phyloP scores from a whole-genome alignment of 2,113 vertebrate genomes.

The Coregonus clupeaformis region DNA sequence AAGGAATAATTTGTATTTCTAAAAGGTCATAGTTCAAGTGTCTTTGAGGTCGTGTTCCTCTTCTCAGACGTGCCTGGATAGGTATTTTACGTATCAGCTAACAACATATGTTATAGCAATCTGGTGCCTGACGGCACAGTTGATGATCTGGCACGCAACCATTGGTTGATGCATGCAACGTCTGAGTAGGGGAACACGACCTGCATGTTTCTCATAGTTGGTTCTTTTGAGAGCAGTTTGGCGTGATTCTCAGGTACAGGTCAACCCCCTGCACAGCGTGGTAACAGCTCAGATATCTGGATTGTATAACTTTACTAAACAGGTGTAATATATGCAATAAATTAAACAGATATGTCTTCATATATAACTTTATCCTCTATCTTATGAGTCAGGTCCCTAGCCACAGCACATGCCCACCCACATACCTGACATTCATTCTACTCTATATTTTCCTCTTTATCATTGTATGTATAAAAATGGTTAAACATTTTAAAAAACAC shows the following conservation, averaged over 20 bases:
- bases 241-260: neutral
- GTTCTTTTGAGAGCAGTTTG: conserved; percentile 11
- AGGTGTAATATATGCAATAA: conserved; percentile 90
- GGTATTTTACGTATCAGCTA: too few species aligned
- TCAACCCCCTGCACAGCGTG: neutral
- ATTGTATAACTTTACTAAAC: conserved; percentile 2
- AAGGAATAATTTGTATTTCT: neutral
- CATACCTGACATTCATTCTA: conserved; percentile 73
- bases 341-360: conserved; percentile 87
- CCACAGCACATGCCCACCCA: neutral
- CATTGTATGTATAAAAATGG: conserved; percentile 5
- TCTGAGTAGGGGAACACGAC: too few species aligned
- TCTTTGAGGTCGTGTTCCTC: neutral
- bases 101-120: too few species aligned
- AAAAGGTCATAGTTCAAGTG: conserved; percentile 33
- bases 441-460: neutral
- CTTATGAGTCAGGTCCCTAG: too few species aligned
- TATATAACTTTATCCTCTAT: conserved; percentile 71
- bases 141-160: too few species aligned
- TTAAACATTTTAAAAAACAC: conserved; percentile 2
- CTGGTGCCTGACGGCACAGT: too few species aligned
- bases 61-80: too few species aligned
- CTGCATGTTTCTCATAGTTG: conserved; percentile 7
- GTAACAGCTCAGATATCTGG: neutral
- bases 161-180: too few species aligned